Evolutionary conservation across 2,888 invertebrate species (phyloP).

Genomic region (Drosophila diplacantha): DNA sequence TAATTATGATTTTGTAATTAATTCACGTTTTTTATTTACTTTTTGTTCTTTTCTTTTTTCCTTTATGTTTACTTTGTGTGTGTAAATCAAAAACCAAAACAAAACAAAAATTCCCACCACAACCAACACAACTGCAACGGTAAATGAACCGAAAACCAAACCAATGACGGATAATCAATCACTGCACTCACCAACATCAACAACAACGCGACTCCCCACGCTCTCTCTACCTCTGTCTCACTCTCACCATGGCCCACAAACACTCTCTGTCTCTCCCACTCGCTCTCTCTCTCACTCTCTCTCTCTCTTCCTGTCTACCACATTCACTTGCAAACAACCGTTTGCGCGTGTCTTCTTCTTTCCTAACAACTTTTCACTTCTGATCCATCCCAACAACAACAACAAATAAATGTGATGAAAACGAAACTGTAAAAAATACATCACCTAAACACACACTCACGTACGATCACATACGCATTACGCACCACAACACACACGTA

Average conservation of each 20-base stretch:
- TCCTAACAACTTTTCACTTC: conserved; percentile 73
- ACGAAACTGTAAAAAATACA: conserved; percentile 38
- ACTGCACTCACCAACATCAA: conserved; percentile 43
- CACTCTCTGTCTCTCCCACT: conserved; percentile 2
- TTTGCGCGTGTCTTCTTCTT: conserved; percentile 58
- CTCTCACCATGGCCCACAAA: conserved; percentile 9
- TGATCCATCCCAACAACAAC: conserved; percentile 53
- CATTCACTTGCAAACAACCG: conserved; percentile 52
- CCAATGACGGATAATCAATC: conserved; percentile 38
- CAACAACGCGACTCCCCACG: conserved; percentile 25
- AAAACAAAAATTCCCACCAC: conserved; percentile 32
- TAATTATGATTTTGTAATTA: conserved; percentile 59
- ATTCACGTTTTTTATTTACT: conserved; percentile 59
- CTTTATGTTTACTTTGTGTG: conserved; percentile 61
- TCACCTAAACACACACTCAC: conserved; percentile 28
- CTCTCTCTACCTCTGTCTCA: conserved; percentile 6
- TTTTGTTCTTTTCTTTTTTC: conserved; percentile 62
- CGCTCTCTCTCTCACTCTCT: conserved; percentile 20
- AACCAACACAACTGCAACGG: conserved; percentile 36
- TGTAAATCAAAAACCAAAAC: conserved; percentile 47
- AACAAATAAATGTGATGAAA: conserved; percentile 28
- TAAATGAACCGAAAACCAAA: conserved; percentile 29
- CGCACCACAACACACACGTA: conserved; percentile 38
- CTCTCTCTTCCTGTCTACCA: conserved; percentile 35
- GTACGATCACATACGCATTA: conserved; percentile 37